Base-by-base conservation (phyloP, 2,888 invertebrate species). In the Hofmannophila pseudospretella region DNA sequence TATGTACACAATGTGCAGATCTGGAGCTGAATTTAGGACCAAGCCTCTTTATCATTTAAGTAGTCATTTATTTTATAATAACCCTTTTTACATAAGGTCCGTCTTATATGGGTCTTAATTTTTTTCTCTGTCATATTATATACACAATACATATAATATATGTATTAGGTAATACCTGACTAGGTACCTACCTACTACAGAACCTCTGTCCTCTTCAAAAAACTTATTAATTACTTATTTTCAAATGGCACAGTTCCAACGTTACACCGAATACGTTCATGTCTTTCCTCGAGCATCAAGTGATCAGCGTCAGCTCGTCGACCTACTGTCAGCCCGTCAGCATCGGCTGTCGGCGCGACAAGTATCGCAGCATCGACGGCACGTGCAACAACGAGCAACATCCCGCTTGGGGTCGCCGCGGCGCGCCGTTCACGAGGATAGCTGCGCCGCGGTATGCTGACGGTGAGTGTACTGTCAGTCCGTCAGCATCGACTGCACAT, bases 331-430 rank as follows among this genome's bases (percentile, higher is more conserved):
- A 66, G 52, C 76, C 79, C 0, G 49, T 66, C 7, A 58, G 49
- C 30, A 47, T 71, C 12, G 54, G 36, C 5, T 82, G 77, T 44
- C 45, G 47, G 28, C 58, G 57, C 34, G 54, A 48, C 40, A 69
- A 65, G 13, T 96, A 94, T 71, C 88, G 96, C 32, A 90, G 89
- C 7, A 84, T 92, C 27, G 94, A 95, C 63, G 95, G 95, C 4
- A 90, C 92, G 4, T 95, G 95, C 69, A 96, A 96, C 69, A 96
- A 95, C 60, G 69, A 89, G 39, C 72, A 88, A 31, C 84, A 91
- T 42, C 90, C 94, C 0, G 85, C 88, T 33, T 92, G 92, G 92
- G 95, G 95, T 8, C 65, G 88, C 7, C 68, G 82, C 1, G 75
- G 85, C 1, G 88, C 89, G 0, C 88, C 90, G 0, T 90, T 88